Conservation (phyloP, 2,113 vertebrate species). For the Engystomops pustulosus region DNA sequence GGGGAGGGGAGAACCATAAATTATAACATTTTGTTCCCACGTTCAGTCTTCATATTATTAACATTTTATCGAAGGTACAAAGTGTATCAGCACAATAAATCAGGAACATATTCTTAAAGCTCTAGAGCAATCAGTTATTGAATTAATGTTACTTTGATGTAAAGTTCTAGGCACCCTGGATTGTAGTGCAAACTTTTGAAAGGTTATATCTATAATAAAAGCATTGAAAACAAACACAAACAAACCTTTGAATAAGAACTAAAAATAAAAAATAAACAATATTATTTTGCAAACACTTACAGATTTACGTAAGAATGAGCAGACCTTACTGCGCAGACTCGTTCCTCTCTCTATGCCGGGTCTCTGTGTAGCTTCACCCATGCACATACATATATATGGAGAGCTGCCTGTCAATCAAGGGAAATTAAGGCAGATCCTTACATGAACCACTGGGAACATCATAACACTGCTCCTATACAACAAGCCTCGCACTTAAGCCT, state of each 20-base stretch:
- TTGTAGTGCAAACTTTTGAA: too few species aligned
- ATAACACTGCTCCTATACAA: constrained; percentile 68
- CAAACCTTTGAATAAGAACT: too few species aligned
- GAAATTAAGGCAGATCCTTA: constrained; percentile 72
- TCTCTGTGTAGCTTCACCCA: constrained; percentile 62
- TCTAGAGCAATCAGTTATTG: too few species aligned
- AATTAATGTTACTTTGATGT: too few species aligned
- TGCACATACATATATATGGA: constrained; percentile 76
- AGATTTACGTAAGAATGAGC: constrained; percentile 51
- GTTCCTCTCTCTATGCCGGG: constrained; percentile 58
- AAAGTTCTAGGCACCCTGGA: too few species aligned
- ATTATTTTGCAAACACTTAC: too few species aligned
- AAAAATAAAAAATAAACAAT: background rate
- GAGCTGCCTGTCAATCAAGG: constrained; percentile 72
- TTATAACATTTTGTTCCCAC: too few species aligned
- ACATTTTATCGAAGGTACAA: too few species aligned
- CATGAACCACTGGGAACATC: constrained; percentile 72
- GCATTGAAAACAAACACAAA: background rate
- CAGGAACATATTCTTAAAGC: too few species aligned
- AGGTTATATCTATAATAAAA: background rate
- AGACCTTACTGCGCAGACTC: constrained; percentile 35
- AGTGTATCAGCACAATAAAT: too few species aligned
- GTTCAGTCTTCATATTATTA: too few species aligned
- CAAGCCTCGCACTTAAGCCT: constrained; percentile 66
- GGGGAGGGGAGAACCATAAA: too few species aligned